Percentiles rank a stretch among this genome's conserved stretches.
phyloP scores from a whole-genome alignment of 2,797 vertebrate genomes.

The Xiphophorus birchmanni region DNA sequence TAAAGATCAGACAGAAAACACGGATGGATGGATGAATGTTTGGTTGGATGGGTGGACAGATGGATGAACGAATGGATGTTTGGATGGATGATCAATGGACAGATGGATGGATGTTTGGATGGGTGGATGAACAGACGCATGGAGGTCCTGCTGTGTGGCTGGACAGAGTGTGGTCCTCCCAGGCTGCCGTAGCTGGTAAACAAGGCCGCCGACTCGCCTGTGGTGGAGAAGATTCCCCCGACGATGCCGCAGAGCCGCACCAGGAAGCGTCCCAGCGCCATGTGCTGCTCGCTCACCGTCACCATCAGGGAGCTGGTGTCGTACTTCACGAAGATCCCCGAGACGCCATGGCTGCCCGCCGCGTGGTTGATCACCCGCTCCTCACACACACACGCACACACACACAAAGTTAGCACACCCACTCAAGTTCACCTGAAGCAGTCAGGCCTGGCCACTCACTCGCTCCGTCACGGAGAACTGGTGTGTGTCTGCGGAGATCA shows the following conservation, averaged over 20 bases:
- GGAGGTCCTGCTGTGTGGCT: not conserved
- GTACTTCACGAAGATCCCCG: conserved; percentile 93
- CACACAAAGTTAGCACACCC: not conserved
- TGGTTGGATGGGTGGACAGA: no score
- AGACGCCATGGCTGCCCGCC: conserved; percentile 92
- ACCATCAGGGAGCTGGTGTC: conserved; percentile 96
- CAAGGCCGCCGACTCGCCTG: conserved; percentile 72
- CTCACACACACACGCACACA: conserved; percentile 61
- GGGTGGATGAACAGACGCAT: not conserved
- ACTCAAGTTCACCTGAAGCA: not conserved
- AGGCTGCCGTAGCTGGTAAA: not conserved
- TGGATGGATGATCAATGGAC: no score
- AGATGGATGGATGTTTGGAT: not conserved
- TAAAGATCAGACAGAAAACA: no score
- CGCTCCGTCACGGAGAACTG: conserved; percentile 83
- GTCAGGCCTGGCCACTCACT: conserved; percentile 59
- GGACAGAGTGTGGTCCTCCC: not conserved
- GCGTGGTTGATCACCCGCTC: conserved; percentile 93
- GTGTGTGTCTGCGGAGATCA: conserved; percentile 84
- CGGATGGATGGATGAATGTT: not conserved
- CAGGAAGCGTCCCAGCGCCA: conserved; percentile 94
- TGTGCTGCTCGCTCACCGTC: conserved; percentile 92
- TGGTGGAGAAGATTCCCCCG: conserved; percentile 96
- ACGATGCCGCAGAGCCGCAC: conserved; percentile 92
- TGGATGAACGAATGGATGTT: no score